A percentile compares a stretch with the other conserved stretches of the same genome.
phyloP scores from a whole-genome alignment of 2,888 invertebrate species.

The Plebejus argus region DNA sequence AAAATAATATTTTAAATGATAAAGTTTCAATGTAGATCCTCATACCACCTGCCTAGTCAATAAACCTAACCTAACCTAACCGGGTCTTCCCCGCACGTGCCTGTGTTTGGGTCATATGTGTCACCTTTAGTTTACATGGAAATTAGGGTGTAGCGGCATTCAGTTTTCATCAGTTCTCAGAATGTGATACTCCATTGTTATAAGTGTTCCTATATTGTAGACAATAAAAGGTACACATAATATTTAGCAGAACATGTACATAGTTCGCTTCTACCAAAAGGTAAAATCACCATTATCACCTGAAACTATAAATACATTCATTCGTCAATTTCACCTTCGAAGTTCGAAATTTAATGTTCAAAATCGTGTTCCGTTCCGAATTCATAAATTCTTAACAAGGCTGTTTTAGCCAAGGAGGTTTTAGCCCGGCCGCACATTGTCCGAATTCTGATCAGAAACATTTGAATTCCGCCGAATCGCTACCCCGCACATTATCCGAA shows the following conservation, averaged over 20 bases:
- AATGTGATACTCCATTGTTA: background rate
- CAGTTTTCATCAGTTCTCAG: background rate
- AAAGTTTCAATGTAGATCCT: background rate
- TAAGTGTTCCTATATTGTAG: background rate
- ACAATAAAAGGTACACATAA: background rate
- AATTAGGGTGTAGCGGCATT: slow-evolving; percentile 8
- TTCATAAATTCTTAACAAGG: no score
- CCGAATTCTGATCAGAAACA: no score
- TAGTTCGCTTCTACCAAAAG: background rate
- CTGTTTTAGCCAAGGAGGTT: no score
- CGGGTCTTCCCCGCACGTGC: background rate
- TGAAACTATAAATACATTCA: background rate
- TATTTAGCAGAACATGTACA: background rate
- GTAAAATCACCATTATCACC: background rate
- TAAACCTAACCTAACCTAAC: background rate
- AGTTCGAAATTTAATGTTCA: background rate
- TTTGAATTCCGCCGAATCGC: no score
- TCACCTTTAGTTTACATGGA: background rate
- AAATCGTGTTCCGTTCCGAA: background rate
- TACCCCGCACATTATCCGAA: no score
- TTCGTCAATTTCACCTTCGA: background rate
- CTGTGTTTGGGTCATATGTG: background rate
- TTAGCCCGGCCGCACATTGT: no score
- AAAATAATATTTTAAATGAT: background rate
- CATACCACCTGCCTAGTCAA: background rate